phyloP scores from a whole-genome alignment of 2,888 invertebrate genomes.

The Caenorhabditis drosophilae region DNA sequence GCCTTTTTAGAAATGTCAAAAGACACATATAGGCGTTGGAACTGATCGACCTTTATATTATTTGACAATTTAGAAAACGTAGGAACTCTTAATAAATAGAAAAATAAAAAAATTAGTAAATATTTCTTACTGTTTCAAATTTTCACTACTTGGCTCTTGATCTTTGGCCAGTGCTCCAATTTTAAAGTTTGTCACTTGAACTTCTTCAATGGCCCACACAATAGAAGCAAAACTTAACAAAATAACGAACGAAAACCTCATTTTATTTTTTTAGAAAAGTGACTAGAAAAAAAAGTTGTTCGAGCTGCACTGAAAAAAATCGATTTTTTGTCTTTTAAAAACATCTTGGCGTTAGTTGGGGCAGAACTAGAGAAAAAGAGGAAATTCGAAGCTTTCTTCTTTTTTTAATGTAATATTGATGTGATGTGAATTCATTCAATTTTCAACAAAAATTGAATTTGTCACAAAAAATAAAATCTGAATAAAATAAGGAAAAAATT shows the following conservation, averaged over 20 bases:
- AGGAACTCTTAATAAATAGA: constrained; percentile 73
- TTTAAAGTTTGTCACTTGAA: constrained; percentile 78
- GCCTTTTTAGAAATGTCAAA: constrained; percentile 81
- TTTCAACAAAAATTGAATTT: no score
- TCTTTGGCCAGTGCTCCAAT: constrained; percentile 71
- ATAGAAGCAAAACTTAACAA: neutral
- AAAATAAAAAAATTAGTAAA: neutral
- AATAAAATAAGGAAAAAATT: constrained; percentile 4
- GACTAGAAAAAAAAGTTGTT: no score
- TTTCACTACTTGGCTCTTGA: constrained; percentile 18
- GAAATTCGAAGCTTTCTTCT: no score
- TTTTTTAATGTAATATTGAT: no score
- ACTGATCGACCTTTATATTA: constrained; percentile 82
- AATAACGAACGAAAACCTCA: constrained; percentile 9
- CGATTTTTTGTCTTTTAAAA: no score
- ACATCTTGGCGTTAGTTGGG: no score
- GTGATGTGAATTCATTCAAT: no score
- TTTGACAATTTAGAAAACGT: constrained; percentile 79
- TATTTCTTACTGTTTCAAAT: constrained; percentile 20
- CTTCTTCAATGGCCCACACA: constrained; percentile 39
- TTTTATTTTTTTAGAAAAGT: no score
- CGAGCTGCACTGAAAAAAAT: no score
- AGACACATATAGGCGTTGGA: constrained; percentile 85
- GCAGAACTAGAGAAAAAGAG: no score
- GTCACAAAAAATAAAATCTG: no score